phyloP scores from a whole-genome alignment of 1,140 invertebrate genomes.

The Gerris buenoi region DNA sequence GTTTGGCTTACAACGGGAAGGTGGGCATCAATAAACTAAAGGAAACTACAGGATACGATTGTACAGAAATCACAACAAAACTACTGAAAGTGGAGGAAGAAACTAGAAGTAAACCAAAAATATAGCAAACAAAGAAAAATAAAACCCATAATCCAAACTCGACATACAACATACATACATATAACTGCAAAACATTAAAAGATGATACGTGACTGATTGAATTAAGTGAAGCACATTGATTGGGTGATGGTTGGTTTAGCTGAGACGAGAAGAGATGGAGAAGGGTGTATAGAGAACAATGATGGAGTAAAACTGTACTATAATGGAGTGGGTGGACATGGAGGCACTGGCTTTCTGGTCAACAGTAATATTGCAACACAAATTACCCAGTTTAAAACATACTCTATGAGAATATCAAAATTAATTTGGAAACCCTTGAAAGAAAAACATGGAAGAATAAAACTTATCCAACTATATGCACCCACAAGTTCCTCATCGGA shows the following conservation, averaged over 20 bases:
- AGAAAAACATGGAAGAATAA: constrained; percentile 16
- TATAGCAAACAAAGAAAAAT: not conserved
- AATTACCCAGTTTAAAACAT: not conserved
- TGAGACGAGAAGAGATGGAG: not conserved
- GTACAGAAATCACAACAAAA: not conserved
- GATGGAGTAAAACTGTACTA: not conserved
- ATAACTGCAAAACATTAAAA: not conserved
- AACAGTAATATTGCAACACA: not conserved
- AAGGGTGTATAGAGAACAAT: not conserved
- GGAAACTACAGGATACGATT: not conserved
- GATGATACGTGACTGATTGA: not conserved
- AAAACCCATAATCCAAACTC: not conserved
- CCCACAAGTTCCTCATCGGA: constrained; percentile 16
- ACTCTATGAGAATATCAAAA: constrained; percentile 14
- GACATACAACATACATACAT: not conserved
- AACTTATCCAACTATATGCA: constrained; percentile 27
- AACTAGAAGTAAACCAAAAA: not conserved
- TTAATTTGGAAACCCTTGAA: constrained; percentile 11
- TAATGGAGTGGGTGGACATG: not conserved
- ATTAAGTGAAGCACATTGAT: not conserved
- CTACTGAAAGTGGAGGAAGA: not conserved
- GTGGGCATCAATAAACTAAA: not conserved
- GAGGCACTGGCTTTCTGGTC: not conserved
- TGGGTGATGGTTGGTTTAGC: not conserved
- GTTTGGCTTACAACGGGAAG: not conserved